A percentile compares a stretch with the other conserved stretches of the same genome.
These are phyloP conservation scores for Neoniphon sammara DNA, from an alignment of 2,797 vertebrate species.

Conservation along the genomic window DNA sequence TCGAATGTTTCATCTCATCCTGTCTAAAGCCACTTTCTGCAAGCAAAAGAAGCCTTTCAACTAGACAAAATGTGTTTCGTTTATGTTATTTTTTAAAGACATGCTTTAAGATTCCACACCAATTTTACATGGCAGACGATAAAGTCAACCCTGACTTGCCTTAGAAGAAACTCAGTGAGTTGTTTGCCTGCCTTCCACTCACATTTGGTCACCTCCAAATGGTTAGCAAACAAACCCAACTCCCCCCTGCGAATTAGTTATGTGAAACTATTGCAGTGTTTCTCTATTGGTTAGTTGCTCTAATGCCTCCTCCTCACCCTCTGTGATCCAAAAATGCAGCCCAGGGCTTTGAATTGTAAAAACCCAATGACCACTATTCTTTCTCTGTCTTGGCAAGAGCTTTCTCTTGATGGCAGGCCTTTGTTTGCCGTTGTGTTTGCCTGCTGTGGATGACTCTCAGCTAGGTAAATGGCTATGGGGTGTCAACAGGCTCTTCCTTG, in stretches of 20 bases:
- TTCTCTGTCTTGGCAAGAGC: conserved; percentile 34
- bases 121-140: not conserved
- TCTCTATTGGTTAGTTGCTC: conserved; percentile 18
- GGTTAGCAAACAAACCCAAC: conserved; percentile 39
- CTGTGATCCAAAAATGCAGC: conserved; percentile 51
- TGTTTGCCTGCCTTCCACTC: conserved; percentile 48
- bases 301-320: conserved; percentile 39
- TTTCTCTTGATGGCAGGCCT: conserved; percentile 68
- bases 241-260: conserved; percentile 46
- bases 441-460: conserved; percentile 66
- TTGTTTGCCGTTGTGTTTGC: conserved; percentile 79
- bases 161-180: conserved; percentile 1
- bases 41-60: conserved; percentile 8
- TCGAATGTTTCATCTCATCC: conserved; percentile 2
- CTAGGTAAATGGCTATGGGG: conserved; percentile 68
- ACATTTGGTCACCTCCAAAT: conserved; percentile 50
- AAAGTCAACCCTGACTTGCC: not conserved
- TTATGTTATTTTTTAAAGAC: not conserved
- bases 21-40: conserved; percentile 1
- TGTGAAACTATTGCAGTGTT: conserved; percentile 35
- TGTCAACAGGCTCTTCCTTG: conserved; percentile 71
- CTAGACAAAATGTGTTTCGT: not conserved
- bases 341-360: conserved; percentile 68
- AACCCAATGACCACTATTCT: conserved; percentile 43
- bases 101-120: not conserved